A percentile compares a stretch with the other conserved stretches of the same genome.
phyloP scores from a whole-genome alignment of 2,888 invertebrate genomes.

The Sphecodes monilicornis region DNA sequence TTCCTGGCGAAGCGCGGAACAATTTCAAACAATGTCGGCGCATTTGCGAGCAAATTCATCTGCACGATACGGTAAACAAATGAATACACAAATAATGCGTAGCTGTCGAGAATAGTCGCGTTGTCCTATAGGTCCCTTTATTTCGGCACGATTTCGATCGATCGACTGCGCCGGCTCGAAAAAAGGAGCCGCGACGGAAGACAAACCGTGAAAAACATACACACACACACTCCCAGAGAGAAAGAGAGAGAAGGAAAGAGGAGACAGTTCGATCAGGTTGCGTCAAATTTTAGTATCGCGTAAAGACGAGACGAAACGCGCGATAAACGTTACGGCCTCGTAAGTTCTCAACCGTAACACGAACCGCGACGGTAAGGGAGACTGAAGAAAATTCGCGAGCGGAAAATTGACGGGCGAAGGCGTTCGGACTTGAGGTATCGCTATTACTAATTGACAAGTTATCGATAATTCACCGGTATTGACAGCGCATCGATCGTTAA shows the following conservation, averaged over 20 bases:
- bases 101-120: not conserved
- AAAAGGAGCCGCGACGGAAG: not conserved
- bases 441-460: not conserved
- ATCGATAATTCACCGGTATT: no score
- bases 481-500: no score
- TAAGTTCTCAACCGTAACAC: conserved; percentile 63
- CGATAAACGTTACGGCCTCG: conserved; percentile 74
- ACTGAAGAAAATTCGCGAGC: not conserved
- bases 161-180: not conserved
- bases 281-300: conserved; percentile 67
- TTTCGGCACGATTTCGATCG: not conserved
- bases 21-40: not conserved
- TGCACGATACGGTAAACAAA: not conserved
- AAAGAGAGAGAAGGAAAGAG: not conserved
- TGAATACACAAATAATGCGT: not conserved
- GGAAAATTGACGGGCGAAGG: not conserved
- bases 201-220: not conserved
- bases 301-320: conserved; percentile 67
- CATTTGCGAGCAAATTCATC: not conserved
- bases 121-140: not conserved
- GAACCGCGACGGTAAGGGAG: not conserved
- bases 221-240: no score
- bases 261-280: not conserved
- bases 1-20: not conserved
- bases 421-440: not conserved